These are phyloP conservation scores for Phortica okadai DNA, from an alignment of 2,888 invertebrate genomes.

Conservation along the genomic window DNA sequence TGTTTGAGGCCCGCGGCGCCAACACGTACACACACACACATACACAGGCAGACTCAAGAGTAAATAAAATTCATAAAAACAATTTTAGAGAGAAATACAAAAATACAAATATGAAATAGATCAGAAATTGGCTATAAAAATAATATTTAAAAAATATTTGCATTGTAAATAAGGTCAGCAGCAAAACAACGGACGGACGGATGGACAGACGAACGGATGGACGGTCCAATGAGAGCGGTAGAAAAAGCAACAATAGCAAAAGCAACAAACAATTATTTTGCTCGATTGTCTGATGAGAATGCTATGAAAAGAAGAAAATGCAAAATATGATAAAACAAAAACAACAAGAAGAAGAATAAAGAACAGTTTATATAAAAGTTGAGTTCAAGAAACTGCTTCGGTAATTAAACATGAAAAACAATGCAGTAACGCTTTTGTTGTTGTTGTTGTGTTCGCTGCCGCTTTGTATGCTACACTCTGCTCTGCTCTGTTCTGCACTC, in stretches of 20 bases:
- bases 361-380: not conserved
- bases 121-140: not conserved
- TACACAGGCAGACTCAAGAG: not conserved
- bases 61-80: not conserved
- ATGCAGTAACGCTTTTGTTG: constrained; percentile 45
- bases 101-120: not conserved
- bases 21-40: not conserved
- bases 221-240: not conserved
- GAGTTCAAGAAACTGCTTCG: constrained; percentile 54
- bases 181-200: not conserved
- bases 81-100: not conserved
- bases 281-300: not conserved
- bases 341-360: not conserved
- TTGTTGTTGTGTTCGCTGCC: constrained; percentile 40
- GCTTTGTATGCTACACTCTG: not conserved
- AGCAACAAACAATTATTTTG: constrained; percentile 4
- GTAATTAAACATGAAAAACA: constrained; percentile 60
- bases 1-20: constrained; percentile 10
- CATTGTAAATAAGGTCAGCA: constrained; percentile 11
- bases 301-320: not conserved
- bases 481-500: too few species aligned
- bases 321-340: not conserved
- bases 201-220: not conserved
- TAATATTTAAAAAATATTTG: constrained; percentile 7
- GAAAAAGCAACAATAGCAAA: constrained; percentile 5